Percentiles rank a stretch among this genome's conserved stretches.
These are phyloP conservation scores for Anas flavirostris DNA, from an alignment of 2,797 vertebrate genomes.

Conservation along the genomic window DNA sequence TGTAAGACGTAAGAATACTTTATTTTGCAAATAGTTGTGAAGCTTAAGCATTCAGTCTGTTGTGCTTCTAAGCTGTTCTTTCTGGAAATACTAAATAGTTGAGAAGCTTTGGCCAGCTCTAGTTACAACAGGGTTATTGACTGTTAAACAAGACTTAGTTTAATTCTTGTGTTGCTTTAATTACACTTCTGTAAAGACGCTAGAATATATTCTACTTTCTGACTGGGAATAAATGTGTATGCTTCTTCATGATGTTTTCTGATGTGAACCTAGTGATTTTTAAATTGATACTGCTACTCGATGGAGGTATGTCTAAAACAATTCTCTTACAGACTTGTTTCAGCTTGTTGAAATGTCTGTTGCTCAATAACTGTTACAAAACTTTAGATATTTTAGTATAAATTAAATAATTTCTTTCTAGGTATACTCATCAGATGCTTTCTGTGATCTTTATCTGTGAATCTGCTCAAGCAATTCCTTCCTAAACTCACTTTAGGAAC, in stretches of 20 bases:
- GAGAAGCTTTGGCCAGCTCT: neutral
- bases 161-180: neutral
- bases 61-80: neutral
- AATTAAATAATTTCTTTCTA: conserved; percentile 13
- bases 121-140: neutral
- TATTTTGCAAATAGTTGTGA: neutral
- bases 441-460: neutral
- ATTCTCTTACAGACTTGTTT: neutral
- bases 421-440: neutral
- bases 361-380: neutral
- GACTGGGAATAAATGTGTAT: neutral
- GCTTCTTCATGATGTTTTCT: neutral
- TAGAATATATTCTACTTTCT: neutral
- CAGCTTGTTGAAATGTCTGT: neutral
- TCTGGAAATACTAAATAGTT: neutral
- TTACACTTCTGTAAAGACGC: neutral
- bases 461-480: neutral
- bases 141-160: neutral
- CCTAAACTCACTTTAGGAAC: neutral
- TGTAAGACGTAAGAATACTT: neutral
- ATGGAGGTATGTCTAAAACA: neutral
- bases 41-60: neutral
- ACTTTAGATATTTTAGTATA: neutral
- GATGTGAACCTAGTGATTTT: neutral
- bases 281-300: neutral